Base-by-base conservation (phyloP, 2,113 vertebrate genomes). In the Megatriorchis doriae region DNA sequence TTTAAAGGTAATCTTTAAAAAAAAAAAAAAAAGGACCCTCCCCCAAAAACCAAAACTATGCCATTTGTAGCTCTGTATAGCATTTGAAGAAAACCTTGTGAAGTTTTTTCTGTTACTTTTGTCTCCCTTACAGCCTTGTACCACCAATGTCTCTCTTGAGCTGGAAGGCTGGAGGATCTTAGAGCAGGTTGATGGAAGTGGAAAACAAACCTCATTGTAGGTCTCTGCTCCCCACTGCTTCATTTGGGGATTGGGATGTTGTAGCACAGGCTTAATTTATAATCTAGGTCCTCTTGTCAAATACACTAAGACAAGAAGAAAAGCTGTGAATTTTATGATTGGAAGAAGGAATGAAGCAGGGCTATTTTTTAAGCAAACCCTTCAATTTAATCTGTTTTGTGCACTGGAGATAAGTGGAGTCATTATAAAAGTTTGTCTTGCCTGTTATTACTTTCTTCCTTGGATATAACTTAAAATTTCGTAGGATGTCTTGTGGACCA, bases 111-210 rank as follows among this genome's bases (percentile, higher is more conserved):
- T 14, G 45, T 31, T 42, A 13, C 32, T 52, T 11, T 11, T 32
- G 47, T 13, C 16, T 26, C 32, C 58, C 25, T 31, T 31, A 1
- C 42, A 65, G 47, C 72, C 25, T 7, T 6, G 31, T 20, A 4
- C 31, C 29, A 13, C 36, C 13, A 2, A 1, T 0, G 9, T 36
- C 55, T 27, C 4, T 23, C 27, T 11, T 8, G 50, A 29, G 10
- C 10, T 27, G 72, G 65, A 71, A 62, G 56, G 50, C 17, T 38
- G 59, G 31, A 32, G 31, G 40, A 14, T 14, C 47, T 22, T 9
- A 6, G 80, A 42, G 53, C 27, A 16, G 23, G 38, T 29, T 13
- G 40, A 20, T 67, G 47, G 55, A 59, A 50, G 27, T 11, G 31
- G 67, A 20, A 25, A 8, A 29, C 47, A 43, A 36, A 36, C 17